Evolutionary conservation across 2,797 vertebrate species (phyloP).

Genomic region (Florisuga fusca): DNA sequence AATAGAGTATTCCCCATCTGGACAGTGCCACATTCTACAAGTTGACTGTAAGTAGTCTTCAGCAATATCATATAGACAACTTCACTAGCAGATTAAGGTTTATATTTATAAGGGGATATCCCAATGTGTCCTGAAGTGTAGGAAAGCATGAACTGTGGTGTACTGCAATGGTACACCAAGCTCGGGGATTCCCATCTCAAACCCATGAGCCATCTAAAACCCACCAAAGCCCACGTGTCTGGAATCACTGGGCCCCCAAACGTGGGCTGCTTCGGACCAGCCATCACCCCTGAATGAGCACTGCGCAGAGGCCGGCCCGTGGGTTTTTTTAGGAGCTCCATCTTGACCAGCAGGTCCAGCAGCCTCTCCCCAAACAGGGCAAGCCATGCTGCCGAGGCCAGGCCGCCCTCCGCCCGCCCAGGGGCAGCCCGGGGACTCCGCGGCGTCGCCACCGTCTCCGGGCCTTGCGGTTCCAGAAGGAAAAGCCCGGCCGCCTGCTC

Average conservation of each 20-base stretch:
- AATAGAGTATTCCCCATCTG: fast-evolving
- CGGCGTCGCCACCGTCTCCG: too few relatives aligned
- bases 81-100: fast-evolving
- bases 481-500: background rate
- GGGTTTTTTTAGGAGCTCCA: fast-evolving
- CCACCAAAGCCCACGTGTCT: too few relatives aligned
- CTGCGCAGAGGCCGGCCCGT: fast-evolving
- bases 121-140: fast-evolving
- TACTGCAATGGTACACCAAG: too few relatives aligned
- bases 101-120: fast-evolving
- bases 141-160: fast-evolving
- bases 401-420: too few relatives aligned
- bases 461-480: too few relatives aligned
- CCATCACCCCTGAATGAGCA: fast-evolving
- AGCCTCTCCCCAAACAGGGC: too few relatives aligned
- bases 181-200: too few relatives aligned
- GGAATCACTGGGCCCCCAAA: fast-evolving
- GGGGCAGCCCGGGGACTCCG: too few relatives aligned
- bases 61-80: fast-evolving
- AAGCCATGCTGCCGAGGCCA: too few relatives aligned
- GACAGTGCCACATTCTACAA: background rate
- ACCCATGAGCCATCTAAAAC: too few relatives aligned
- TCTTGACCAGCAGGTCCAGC: fast-evolving
- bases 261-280: fast-evolving
- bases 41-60: fast-evolving